These are phyloP conservation scores for Phortica magna DNA, from an alignment of 2,888 invertebrate genomes.

Conservation along the genomic window DNA sequence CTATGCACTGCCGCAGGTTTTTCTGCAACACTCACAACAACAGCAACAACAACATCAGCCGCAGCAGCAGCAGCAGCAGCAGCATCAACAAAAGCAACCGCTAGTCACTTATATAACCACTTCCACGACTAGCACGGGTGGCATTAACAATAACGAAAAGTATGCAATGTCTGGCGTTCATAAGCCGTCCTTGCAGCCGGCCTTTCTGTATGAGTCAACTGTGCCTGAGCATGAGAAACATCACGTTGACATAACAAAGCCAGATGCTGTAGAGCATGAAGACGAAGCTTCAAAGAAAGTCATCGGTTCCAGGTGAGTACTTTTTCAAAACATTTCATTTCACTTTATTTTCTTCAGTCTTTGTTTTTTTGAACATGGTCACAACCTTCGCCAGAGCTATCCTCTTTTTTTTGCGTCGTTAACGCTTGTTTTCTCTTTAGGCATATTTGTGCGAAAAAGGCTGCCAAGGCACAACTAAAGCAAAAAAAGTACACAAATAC, in stretches of 20 bases:
- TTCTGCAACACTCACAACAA: constrained; percentile 40
- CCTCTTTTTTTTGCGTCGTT: constrained; percentile 37
- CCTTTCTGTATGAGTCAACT: constrained; percentile 66
- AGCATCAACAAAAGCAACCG: constrained; percentile 50
- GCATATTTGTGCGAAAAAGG: constrained; percentile 55
- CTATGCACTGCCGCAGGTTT: constrained; percentile 31
- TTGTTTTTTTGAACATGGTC: constrained; percentile 11
- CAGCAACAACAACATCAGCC: constrained; percentile 42
- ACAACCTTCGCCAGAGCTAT: not conserved
- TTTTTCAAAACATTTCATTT: constrained; percentile 44
- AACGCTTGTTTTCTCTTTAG: not conserved
- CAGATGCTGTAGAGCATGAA: constrained; percentile 60
- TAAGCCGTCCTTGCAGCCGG: constrained; percentile 57
- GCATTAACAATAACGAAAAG: constrained; percentile 35
- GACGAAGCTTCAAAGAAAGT: constrained; percentile 80
- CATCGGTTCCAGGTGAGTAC: constrained; percentile 81
- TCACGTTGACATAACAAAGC: not conserved
- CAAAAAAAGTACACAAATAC: not conserved
- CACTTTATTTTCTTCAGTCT: constrained; percentile 46
- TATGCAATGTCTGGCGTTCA: constrained; percentile 8
- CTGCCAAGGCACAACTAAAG: not conserved
- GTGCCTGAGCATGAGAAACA: constrained; percentile 53
- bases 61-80: constrained; percentile 42
- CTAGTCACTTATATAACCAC: constrained; percentile 62
- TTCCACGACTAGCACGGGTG: constrained; percentile 59